Evolutionary conservation across 2,113 vertebrate species (phyloP), one percentile per base, ranked within the genome.

Genomic region (Pterophyllum scalare): DNA sequence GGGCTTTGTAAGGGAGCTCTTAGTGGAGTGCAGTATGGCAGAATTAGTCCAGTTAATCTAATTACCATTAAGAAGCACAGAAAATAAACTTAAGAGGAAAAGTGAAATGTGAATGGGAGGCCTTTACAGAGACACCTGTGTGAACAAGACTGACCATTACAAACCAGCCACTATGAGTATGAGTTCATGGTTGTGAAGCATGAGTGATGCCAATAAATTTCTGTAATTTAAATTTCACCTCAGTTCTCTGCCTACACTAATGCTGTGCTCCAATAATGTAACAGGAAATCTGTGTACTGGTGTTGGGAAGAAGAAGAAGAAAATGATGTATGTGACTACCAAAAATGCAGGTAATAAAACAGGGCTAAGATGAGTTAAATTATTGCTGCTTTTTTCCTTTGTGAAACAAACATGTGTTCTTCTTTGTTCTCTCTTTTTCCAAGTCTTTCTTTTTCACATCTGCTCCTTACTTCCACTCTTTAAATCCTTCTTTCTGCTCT

Each of bases 281-380:
- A 24, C 95, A 99, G 98, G 98, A 31, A 95, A 97, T 60, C 94
- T 99, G 3, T 99, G 98, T 0, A 96, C 97, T 88, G 97, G 97
- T 90, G 96, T 98, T 64, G 97, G 97, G 35, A 99, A 96, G 94
- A 99, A 97, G 91, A 99, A 99, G 95, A 99, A 99, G 94, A 97
- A 97, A 88, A 97, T 99, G 96, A 99, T 99, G 98, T 99, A 99
- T 80, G 91, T 99, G 83, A 99, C 98, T 5, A 99, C 98, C 0
- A 99, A 97, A 94, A 99, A 99, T 17, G 98, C 98, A 60, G 98
- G 98, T 98, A 92, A 84, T 22, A 24, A 65, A 40, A 40, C 61
- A 9, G 20, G 35, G 12, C 20, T 12, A 40, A 12, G 61, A 22
- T 40, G 20, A 22, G 61, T 64, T 40, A 15, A 24, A 62, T 38